Evolutionary conservation across 2,888 invertebrate genomes (phyloP).

Genomic region (Andrena minutula): DNA sequence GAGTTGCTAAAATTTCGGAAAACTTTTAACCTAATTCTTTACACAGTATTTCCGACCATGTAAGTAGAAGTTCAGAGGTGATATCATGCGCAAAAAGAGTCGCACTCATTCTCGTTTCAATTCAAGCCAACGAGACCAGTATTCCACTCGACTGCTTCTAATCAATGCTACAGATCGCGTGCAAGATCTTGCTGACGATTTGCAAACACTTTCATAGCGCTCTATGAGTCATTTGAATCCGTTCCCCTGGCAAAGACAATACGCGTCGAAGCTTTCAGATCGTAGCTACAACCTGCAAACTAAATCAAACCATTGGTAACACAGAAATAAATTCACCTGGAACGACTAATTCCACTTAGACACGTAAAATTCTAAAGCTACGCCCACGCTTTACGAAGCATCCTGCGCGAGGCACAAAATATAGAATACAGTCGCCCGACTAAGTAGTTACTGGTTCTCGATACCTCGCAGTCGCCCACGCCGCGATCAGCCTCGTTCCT

Average conservation of each 20-base stretch:
- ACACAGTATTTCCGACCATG: not conserved
- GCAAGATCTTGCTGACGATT: too few relatives aligned
- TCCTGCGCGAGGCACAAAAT: slow-evolving; percentile 14
- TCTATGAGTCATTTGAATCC: too few relatives aligned
- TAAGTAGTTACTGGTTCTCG: slow-evolving; percentile 28
- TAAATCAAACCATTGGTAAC: not conserved
- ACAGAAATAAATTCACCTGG: not conserved
- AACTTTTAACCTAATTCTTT: not conserved
- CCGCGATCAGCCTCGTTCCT: slow-evolving; percentile 19
- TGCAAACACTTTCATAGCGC: too few relatives aligned
- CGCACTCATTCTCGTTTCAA: too few relatives aligned
- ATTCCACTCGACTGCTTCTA: too few relatives aligned
- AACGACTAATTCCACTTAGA: too few relatives aligned
- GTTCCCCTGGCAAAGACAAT: too few relatives aligned
- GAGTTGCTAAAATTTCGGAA: not conserved
- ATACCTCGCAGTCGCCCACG: slow-evolving; percentile 42
- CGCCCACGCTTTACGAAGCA: not conserved
- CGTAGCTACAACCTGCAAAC: not conserved
- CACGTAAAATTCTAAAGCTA: not conserved
- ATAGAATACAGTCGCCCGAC: slow-evolving; percentile 3
- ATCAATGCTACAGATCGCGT: too few relatives aligned
- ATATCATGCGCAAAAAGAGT: not conserved
- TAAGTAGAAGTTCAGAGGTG: not conserved
- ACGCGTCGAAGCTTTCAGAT: too few relatives aligned
- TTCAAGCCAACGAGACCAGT: too few relatives aligned